phyloP scores from a whole-genome alignment of 2,113 vertebrate genomes.

The Daubentonia madagascariensis region DNA sequence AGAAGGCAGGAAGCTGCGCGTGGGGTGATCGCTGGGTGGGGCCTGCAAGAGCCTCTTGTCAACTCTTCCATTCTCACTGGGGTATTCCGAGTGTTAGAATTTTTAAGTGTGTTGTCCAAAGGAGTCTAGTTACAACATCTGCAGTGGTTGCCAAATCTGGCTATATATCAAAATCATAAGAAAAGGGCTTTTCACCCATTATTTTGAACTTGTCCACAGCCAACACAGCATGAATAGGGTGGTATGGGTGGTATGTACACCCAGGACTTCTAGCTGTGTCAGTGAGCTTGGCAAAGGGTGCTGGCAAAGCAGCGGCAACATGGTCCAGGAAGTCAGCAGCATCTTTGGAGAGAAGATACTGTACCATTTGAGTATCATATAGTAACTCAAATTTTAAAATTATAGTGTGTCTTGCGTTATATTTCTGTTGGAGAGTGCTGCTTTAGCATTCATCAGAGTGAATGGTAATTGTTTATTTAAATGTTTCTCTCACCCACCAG shows the following conservation, averaged over 20 bases:
- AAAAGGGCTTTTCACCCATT: not conserved
- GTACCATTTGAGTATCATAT: not conserved
- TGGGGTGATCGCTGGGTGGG: not conserved
- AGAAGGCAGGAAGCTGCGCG: not conserved
- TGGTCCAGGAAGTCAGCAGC: not conserved
- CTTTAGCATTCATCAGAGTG: not conserved
- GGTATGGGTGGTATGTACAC: fast-evolving
- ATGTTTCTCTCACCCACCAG: not conserved
- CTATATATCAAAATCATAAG: not conserved
- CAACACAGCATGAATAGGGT: not conserved
- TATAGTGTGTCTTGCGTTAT: not conserved
- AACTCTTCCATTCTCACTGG: not conserved
- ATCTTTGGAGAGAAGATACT: not conserved
- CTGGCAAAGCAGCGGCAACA: not conserved
- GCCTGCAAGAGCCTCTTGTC: too few species aligned
- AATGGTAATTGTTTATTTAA: not conserved
- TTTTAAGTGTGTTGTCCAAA: not conserved
- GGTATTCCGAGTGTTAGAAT: too few species aligned
- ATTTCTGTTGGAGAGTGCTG: not conserved
- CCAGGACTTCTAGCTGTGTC: not conserved
- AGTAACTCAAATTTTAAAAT: not conserved
- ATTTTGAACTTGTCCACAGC: not conserved
- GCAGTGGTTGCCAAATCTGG: not conserved
- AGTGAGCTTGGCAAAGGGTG: too few species aligned
- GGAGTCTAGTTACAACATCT: not conserved